Conservation (phyloP, 1,140 invertebrate species). For the Telenomus remus region DNA sequence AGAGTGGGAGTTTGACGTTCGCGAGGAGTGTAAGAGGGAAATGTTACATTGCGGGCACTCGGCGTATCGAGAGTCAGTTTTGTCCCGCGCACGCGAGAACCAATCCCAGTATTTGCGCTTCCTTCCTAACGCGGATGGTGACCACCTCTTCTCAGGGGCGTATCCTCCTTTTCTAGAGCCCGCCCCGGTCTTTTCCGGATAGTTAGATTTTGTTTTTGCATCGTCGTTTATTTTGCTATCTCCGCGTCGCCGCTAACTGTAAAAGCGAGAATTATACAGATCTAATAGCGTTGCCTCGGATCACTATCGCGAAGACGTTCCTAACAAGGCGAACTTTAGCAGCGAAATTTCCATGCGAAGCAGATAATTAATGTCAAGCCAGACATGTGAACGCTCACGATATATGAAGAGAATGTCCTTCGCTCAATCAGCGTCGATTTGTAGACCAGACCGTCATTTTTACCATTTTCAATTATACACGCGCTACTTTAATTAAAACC, state of each 20-base stretch:
- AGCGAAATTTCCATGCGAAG: slow-evolving; percentile 44
- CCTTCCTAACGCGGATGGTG: slow-evolving; percentile 73
- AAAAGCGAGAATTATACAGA: slow-evolving; percentile 54
- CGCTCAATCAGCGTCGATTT: slow-evolving; percentile 56
- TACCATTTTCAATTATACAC: neutral
- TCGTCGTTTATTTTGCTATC: slow-evolving; percentile 21
- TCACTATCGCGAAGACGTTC: slow-evolving; percentile 41
- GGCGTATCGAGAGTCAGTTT: slow-evolving; percentile 66
- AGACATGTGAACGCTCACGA: slow-evolving; percentile 50
- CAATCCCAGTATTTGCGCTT: slow-evolving; percentile 75
- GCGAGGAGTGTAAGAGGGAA: slow-evolving; percentile 37
- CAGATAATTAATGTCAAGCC: slow-evolving; percentile 51
- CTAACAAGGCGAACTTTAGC: slow-evolving; percentile 54
- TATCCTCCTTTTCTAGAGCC: slow-evolving; percentile 66
- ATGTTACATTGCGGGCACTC: slow-evolving; percentile 64
- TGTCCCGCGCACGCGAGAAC: slow-evolving; percentile 69
- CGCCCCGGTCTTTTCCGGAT: slow-evolving; percentile 65
- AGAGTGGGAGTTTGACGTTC: slow-evolving; percentile 12
- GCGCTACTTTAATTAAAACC: slow-evolving; percentile 23
- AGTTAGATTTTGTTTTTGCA: slow-evolving; percentile 58
- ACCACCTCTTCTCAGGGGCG: slow-evolving; percentile 74
- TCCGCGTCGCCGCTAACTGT: slow-evolving; percentile 30
- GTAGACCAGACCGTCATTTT: slow-evolving; percentile 25
- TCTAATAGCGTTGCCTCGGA: slow-evolving; percentile 49
- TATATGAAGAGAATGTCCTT: slow-evolving; percentile 53